Conservation (phyloP, 92 coral and sea anemone genomes). For the Epizoanthus illoricatus region DNA sequence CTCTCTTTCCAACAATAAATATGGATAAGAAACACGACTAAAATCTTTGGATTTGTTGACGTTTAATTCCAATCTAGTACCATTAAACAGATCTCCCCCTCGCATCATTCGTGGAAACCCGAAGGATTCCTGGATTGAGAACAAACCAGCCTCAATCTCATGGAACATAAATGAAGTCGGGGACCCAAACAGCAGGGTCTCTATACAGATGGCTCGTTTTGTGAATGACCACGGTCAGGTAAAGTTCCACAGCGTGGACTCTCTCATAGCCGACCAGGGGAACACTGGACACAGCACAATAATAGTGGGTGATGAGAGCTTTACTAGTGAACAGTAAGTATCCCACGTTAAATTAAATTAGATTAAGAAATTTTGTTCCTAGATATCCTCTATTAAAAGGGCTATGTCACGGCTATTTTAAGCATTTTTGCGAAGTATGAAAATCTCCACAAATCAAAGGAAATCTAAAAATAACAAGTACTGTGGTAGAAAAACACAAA, state of each 20-base stretch:
- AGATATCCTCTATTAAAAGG: no score
- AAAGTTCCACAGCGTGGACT: slow-evolving; percentile 11
- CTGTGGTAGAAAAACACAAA: no score
- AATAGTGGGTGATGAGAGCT: background rate
- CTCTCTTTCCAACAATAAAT: no score
- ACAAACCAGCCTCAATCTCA: slow-evolving; percentile 14
- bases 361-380: no score
- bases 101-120: slow-evolving; percentile 28
- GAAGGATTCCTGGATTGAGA: slow-evolving; percentile 28
- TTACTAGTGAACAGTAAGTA: background rate
- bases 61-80: slow-evolving; percentile 4
- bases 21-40: no score
- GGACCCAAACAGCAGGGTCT: background rate
- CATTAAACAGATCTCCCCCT: slow-evolving; percentile 24
- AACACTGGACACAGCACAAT: slow-evolving; percentile 35
- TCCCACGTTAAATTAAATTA: no score
- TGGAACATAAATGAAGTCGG: slow-evolving; percentile 33
- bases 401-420: no score
- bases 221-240: slow-evolving; percentile 26
- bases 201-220: slow-evolving; percentile 30
- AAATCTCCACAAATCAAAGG: no score
- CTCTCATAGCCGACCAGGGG: slow-evolving; percentile 15
- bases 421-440: no score
- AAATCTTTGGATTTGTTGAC: no score
- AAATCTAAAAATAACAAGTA: no score